Evolutionary conservation across 2,888 invertebrate genomes (phyloP), one percentile per base, ranked within the genome.

Genomic region (Lycia hirtaria): DNA sequence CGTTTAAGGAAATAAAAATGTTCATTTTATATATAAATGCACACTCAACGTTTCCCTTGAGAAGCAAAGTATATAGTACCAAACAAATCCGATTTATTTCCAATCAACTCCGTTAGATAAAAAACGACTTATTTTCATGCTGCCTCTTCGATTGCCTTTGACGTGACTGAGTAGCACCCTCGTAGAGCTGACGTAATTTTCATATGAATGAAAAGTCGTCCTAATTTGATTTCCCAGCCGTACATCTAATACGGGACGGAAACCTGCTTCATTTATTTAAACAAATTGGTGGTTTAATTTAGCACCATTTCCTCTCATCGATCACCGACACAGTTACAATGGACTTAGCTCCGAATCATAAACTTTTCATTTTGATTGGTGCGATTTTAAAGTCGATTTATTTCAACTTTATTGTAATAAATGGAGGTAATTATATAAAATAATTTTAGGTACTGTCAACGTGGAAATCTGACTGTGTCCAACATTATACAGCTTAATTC

Each of bases 291-390:
- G 65, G 62, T 71, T 73, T 74, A 73, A 73, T 74, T 72, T 64
- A 71, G 71, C 70, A 66, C 65, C 67, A 68, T 71, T 71, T 69
- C 64, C 64, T 69, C 60, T 67, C 70, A 74, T 74, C 76, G 72
- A 76, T 78, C 71, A 69, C 68, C 64, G 65, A 47, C 64, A 62
- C 60, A 69, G 68, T 73, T 71, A 75, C 74, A 74, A 75, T 76
- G 74, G 71, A 80, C 78, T 81, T 40, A 75, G 76, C 71, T 71
- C 72, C 78, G 79, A 81, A 79, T 79, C 81, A 82, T 83, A 82
- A 80, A 77, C 78, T 77, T 76, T 72, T 75, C 74, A 74, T 80
- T 81, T 78, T 72, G 73, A 75, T 68, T 71, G 66, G 67, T 64
- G 62, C 66, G 71, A 72, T 76, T 70, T 69, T 61, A 64, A 65